Evolutionary conservation across 2,797 vertebrate genomes (phyloP), one percentile per base, ranked within the genome.

Genomic region (Pseudotriccus pelzelni): DNA sequence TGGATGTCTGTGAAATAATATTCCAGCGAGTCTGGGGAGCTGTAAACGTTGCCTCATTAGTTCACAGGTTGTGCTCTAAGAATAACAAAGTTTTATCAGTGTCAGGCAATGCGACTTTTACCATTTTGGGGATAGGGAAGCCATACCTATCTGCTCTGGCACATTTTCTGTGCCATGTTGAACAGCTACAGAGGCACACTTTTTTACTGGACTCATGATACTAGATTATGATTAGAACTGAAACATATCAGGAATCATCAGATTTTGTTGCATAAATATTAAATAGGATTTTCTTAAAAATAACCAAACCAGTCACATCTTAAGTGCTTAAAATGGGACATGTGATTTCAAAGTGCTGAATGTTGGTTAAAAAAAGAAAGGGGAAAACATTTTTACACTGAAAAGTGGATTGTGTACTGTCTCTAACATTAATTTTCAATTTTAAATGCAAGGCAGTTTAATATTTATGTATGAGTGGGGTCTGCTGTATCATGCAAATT

Each of bases 401-500:
- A 89, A 74, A 89, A 93, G 52, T 87, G 34, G 63, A 74, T 90
- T 94, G 58, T 87, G 41, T 68, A 73, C 67, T 23, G 69, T 93
- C 76, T 87, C 46, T 46, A 87, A 91, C 96, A 94, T 87, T 97
- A 97, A 97, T 96, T 97, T 96, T 80, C 78, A 85, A 97, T 97
- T 92, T 95, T 94, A 83, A 41, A 87, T 91, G 84, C 32, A 87
- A 92, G 11, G 7, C 46, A 94, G 72, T 89, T 97, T 92, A 97
- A 97, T 96, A 96, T 93, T 97, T 96, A 97, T 96, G 97, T 95
- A 91, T 85, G 89, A 91, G 52, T 64, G 27, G 32, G 47, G 43
- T 81, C 77, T 93, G 90, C 55, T 89, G 32, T 74, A 37, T 73
- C 55, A 60, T 74, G 62, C 92, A 97, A 97, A 83, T 91, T 91